Evolutionary conservation across 2,797 vertebrate genomes (phyloP).

Genomic region (Iguana delicatissima): DNA sequence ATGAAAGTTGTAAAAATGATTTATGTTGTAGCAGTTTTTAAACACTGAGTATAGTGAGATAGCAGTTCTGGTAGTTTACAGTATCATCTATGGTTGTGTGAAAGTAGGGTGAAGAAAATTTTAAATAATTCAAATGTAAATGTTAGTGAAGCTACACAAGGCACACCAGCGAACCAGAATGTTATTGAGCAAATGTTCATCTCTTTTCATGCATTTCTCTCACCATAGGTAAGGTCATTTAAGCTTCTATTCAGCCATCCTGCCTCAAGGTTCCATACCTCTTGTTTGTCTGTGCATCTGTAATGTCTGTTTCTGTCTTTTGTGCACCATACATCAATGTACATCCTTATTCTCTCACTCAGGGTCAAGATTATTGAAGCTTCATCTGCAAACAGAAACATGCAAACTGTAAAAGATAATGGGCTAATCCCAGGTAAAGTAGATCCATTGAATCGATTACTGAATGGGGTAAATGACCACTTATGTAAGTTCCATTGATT

Average conservation of each 20-base stretch:
- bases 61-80: not conserved
- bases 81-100: not conserved
- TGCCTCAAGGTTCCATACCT: not conserved
- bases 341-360: not conserved
- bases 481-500: no score
- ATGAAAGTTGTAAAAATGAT: not conserved
- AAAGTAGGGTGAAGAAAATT: not conserved
- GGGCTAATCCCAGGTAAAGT: no score
- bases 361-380: not conserved
- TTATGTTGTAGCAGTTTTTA: not conserved
- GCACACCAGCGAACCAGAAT: not conserved
- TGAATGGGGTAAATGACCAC: no score
- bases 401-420: not conserved
- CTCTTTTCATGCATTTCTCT: not conserved
- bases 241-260: not conserved
- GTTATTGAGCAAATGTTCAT: not conserved
- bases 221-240: not conserved
- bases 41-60: not conserved
- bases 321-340: not conserved
- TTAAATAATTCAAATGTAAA: slow-evolving; percentile 11
- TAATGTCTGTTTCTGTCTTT: not conserved
- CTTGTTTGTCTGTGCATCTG: not conserved
- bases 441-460: no score
- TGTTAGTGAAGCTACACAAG: not conserved
- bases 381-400: not conserved